Base-by-base conservation (phyloP, 92 coral and sea anemone genomes). In the Palythoa caribaeorum region DNA sequence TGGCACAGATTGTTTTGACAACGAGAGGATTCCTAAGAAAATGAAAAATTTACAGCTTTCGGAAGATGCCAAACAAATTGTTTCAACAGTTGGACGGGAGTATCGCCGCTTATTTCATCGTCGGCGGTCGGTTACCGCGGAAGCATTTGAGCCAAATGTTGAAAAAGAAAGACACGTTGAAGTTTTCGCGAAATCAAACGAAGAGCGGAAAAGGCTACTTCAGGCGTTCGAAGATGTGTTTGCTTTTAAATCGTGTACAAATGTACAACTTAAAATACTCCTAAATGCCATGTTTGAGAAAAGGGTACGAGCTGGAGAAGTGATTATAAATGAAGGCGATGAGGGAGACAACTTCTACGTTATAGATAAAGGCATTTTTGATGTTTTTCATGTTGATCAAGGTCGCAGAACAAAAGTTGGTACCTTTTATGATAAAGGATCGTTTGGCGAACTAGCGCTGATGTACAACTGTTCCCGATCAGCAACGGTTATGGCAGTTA, bases 391-490 rank as follows among this genome's bases (percentile, higher is more conserved):
- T 28, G 92, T 77, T 59, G 63, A 72, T 55, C 68, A 28, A 14
- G 92, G 87, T 38, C 73, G 16, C 17, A 70, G 84, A 28, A 80
- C 80, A 74, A 85, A 78, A 17, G 21, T 92, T 48, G 92, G 87
- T 71, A 76, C 75, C 2, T 77, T 89, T 19, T 62, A 73, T 35
- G 91, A 87, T n/a, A 79, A 88, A 21, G 94, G 92, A 3, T 88
- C 92, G 21, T 92, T 92, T 74, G 94, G 94, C 1, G 94, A 92
- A 48, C 76, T 92, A 0, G 92, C 94, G 1, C 76, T 92, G 35
- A 88, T 92, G 84, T 74, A 92, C 73, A 92, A 88, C 85, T 92
- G 92, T 37, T 92, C 94, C n/a, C 92, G 92, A 1, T 85, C 94
- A 1, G 94, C 94, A 2, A 84, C 92, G 37, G 88, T 92, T 15